Base-by-base conservation (phyloP, 2,888 invertebrate genomes). In the Sylvicola cinctus region DNA sequence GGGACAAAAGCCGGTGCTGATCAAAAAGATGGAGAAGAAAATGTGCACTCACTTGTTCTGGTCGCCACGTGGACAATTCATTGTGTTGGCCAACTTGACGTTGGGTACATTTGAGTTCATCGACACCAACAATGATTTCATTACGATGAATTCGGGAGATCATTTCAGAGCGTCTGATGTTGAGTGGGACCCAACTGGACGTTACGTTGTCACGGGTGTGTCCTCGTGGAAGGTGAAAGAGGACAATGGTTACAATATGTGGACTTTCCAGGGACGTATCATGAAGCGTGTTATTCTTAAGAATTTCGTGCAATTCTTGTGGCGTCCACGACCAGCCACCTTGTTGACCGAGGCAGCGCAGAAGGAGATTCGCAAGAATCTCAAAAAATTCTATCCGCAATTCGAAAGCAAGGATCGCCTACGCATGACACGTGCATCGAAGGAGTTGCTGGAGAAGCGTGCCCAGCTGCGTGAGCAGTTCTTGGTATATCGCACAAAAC, bases 181-280 rank as follows among this genome's bases (percentile, higher is more conserved):
- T 2, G 95, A 95, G 55, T 99, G 98, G 98, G 98, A 99, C 60
- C 96, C 98, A 2, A 98, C 96, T 3, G 98, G 98, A 2, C 73
- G 98, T 40, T 98, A 88, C 51, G 88, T 98, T 11, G 83, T 85
- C 34, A 91, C 95, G 0, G 87, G 81, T 2, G 91, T 95, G 13
- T 91, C 91, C 2, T 80, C 80, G 40, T 93, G 93, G 76, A 93
- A 90, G 50, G 84, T 87, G 41, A 93, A 90, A 62, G 90, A 90
- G 45, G 81, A 81, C 54, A 65, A 66, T 39, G 95, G 91, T 3
- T 98, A 88, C 60, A 90, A 91, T 70, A 74, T 98, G 50, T 95
- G 95, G 83, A 88, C 90, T 25, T 96, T 98, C 77, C 96, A 98
- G 63, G 75, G 75, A 32, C 71, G 73, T 50, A 72, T 70, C 26